Percentiles rank a stretch among this genome's conserved stretches.
These are phyloP conservation scores for Oryzias javanicus DNA, from an alignment of 2,113 vertebrate genomes.

Conservation along the genomic window DNA sequence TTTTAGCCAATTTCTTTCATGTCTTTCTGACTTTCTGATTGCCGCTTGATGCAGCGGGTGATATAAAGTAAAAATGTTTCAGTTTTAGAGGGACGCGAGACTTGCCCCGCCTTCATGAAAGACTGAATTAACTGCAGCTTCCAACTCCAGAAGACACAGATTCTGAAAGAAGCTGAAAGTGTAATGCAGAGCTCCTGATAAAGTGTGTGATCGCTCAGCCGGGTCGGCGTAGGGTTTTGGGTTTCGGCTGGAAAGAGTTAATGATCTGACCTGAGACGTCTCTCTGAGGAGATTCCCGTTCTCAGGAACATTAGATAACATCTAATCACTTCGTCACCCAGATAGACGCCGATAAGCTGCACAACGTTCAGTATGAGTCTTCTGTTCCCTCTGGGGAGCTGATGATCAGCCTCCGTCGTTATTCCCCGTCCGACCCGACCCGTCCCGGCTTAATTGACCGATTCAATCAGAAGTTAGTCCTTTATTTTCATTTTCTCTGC, in stretches of 20 bases:
- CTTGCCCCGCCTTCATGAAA: too few species aligned
- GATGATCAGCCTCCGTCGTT: constrained; percentile 48
- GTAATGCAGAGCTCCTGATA: background rate
- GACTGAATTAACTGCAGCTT: too few species aligned
- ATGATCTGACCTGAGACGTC: constrained; percentile 42
- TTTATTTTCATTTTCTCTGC: constrained; percentile 17
- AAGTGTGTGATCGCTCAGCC: background rate
- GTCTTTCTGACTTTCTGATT: too few species aligned
- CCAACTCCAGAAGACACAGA: too few species aligned
- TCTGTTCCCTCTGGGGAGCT: constrained; percentile 38
- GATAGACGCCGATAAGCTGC: constrained; percentile 19
- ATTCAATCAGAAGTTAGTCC: constrained; percentile 28
- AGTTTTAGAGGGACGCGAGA: too few species aligned
- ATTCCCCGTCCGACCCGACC: constrained; percentile 40
- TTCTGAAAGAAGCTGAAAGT: too few species aligned
- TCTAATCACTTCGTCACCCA: constrained; percentile 41
- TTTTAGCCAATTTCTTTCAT: too few species aligned
- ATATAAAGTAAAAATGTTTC: too few species aligned
- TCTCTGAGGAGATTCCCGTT: constrained; percentile 36
- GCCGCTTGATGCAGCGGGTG: too few species aligned
- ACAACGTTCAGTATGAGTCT: constrained; percentile 39
- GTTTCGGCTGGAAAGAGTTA: constrained; percentile 37
- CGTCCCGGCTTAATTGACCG: constrained; percentile 33
- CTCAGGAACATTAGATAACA: constrained; percentile 31
- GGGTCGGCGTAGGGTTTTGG: constrained; percentile 40